phyloP scores from a whole-genome alignment of 2,888 invertebrate species.

The Rapana venosa region DNA sequence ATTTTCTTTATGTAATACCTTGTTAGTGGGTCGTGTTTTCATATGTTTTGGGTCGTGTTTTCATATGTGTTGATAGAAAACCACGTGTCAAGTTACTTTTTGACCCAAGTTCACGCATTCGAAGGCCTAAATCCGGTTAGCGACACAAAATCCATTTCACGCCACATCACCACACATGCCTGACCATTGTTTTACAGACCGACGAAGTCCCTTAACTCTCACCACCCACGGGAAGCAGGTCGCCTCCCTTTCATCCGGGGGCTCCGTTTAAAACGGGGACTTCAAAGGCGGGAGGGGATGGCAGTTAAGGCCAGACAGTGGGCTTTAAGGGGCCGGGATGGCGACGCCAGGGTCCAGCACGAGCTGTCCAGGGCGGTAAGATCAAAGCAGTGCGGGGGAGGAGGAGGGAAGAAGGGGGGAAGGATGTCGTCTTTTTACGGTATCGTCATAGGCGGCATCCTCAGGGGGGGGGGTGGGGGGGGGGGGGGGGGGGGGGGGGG shows the following conservation, averaged over 20 bases:
- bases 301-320: neutral
- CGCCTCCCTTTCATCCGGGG: neutral
- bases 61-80: too few relatives aligned
- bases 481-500: too few relatives aligned
- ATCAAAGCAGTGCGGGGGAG: neutral
- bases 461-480: too few relatives aligned
- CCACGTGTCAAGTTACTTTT: too few relatives aligned
- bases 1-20: too few relatives aligned
- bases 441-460: neutral
- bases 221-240: neutral
- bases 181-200: neutral
- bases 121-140: too few relatives aligned
- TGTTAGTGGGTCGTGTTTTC: too few relatives aligned
- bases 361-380: neutral
- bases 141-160: neutral
- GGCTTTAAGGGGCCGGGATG: neutral
- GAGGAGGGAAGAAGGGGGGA: neutral
- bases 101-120: too few relatives aligned
- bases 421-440: neutral
- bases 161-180: neutral
- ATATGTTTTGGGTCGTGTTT: too few relatives aligned
- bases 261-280: neutral
- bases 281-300: neutral
- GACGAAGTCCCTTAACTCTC: neutral
- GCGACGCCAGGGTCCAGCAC: neutral